phyloP scores from a whole-genome alignment of 2,888 invertebrate genomes.

The Ophion ventricosus region DNA sequence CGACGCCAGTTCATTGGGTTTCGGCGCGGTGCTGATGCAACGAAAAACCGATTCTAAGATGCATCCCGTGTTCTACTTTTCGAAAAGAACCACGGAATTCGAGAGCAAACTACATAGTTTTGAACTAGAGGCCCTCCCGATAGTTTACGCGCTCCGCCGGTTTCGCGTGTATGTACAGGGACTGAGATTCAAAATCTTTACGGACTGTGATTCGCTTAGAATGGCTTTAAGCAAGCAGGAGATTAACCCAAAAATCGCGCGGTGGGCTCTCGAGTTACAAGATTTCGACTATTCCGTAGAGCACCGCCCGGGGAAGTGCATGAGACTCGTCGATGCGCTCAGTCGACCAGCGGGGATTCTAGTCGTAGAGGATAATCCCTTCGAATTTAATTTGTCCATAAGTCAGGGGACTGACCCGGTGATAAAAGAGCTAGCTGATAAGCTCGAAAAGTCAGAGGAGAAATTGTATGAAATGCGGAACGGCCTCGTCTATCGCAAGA shows the following conservation, averaged over 20 bases:
- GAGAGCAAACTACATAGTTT: not conserved
- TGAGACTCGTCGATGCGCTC: slow-evolving; percentile 74
- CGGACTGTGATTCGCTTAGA: slow-evolving; percentile 73
- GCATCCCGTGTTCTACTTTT: not conserved
- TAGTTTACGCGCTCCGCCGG: not conserved
- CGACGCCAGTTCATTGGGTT: not conserved
- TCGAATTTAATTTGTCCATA: slow-evolving; percentile 58
- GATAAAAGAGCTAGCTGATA: slow-evolving; percentile 30
- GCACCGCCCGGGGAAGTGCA: slow-evolving; percentile 33
- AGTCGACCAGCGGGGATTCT: slow-evolving; percentile 46
- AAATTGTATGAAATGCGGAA: slow-evolving; percentile 63
- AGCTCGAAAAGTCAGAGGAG: slow-evolving; percentile 43
- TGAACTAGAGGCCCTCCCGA: not conserved
- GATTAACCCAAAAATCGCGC: slow-evolving; percentile 67
- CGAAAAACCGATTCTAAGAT: not conserved
- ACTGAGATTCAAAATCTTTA: slow-evolving; percentile 43
- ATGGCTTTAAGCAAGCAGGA: slow-evolving; percentile 72
- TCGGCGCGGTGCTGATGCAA: too few species aligned
- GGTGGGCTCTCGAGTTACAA: slow-evolving; percentile 68
- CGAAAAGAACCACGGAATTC: not conserved
- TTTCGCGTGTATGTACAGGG: slow-evolving; percentile 68
- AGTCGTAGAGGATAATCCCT: slow-evolving; percentile 57
- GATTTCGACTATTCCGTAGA: slow-evolving; percentile 24
- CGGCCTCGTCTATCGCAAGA: slow-evolving; percentile 66
- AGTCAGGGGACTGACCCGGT: slow-evolving; percentile 46